A percentile compares a stretch with the other conserved stretches of the same genome.
Evolutionary conservation across 1,140 invertebrate genomes (phyloP).

Genomic region (Drosophila paulistorum): DNA sequence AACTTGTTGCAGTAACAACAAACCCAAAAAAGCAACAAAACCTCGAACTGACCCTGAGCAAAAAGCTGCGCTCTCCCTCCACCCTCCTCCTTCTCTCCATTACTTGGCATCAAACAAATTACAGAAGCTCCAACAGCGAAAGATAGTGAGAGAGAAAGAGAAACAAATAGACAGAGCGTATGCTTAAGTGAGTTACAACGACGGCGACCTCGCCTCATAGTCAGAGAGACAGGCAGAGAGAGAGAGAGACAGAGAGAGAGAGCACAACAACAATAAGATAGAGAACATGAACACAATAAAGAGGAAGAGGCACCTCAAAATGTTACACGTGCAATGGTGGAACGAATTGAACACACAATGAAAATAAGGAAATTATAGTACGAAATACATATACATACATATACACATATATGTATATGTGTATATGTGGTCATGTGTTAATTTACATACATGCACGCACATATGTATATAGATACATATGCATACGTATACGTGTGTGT

Average conservation of each 20-base stretch:
- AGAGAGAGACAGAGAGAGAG: background rate
- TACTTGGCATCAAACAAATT: conserved; percentile 44
- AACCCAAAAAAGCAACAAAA: conserved; percentile 39
- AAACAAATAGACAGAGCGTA: conserved; percentile 6
- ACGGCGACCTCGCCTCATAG: conserved; percentile 14
- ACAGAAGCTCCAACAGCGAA: conserved; percentile 35
- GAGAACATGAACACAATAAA: conserved; percentile 5
- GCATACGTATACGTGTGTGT: conserved; percentile 38
- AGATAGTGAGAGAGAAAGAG: conserved; percentile 22
- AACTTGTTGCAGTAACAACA: conserved; percentile 53
- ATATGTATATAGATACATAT: background rate
- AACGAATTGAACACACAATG: conserved; percentile 25
- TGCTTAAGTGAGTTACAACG: conserved; percentile 11
- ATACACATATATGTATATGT: conserved; percentile 34
- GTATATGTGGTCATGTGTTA: conserved; percentile 10
- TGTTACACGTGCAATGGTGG: conserved; percentile 20
- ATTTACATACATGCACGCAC: conserved; percentile 1
- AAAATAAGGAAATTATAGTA: conserved; percentile 49
- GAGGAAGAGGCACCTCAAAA: conserved; percentile 10
- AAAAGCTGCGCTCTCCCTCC: conserved; percentile 41
- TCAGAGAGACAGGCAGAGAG: background rate
- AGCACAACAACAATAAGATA: no score
- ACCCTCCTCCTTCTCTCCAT: background rate
- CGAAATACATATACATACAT: conserved; percentile 38
- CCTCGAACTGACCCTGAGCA: conserved; percentile 76